Conservation (phyloP, 2,888 invertebrate genomes). For the Escarpia spicata region DNA sequence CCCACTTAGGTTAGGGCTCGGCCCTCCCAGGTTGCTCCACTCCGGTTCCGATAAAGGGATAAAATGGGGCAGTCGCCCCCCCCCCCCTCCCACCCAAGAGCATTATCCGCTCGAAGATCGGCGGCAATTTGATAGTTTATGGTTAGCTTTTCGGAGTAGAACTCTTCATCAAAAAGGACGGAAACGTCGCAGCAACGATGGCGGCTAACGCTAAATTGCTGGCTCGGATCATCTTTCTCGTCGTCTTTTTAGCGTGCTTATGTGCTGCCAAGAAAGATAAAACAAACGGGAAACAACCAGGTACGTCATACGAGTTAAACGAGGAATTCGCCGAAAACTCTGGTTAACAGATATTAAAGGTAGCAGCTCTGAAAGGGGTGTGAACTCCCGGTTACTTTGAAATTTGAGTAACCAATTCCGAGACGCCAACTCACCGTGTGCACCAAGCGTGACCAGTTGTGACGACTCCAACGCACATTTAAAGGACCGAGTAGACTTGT, state of each 20-base stretch:
- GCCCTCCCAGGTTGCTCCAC: no score
- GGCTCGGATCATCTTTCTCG: neutral
- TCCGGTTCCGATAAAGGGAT: no score
- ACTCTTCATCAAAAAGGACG: neutral
- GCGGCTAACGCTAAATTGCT: neutral
- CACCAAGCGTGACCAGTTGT: neutral
- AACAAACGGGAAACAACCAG: neutral
- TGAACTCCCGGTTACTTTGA: no score
- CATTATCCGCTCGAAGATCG: neutral
- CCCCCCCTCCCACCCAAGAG: no score
- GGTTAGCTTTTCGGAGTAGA: neutral
- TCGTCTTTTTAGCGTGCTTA: neutral
- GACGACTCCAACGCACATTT: neutral
- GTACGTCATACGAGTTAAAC: neutral
- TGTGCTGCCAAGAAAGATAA: neutral
- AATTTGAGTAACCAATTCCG: neutral
- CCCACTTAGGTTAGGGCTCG: no score
- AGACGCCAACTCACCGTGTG: neutral
- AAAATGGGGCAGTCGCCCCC: no score
- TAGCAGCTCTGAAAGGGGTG: neutral
- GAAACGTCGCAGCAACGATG: conserved; percentile 16
- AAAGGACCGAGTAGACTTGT: neutral
- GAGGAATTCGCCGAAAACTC: neutral
- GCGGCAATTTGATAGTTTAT: neutral
- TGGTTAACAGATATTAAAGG: neutral